Evolutionary conservation across 2,113 vertebrate genomes (phyloP).

Genomic region (Neofelis nebulosa): DNA sequence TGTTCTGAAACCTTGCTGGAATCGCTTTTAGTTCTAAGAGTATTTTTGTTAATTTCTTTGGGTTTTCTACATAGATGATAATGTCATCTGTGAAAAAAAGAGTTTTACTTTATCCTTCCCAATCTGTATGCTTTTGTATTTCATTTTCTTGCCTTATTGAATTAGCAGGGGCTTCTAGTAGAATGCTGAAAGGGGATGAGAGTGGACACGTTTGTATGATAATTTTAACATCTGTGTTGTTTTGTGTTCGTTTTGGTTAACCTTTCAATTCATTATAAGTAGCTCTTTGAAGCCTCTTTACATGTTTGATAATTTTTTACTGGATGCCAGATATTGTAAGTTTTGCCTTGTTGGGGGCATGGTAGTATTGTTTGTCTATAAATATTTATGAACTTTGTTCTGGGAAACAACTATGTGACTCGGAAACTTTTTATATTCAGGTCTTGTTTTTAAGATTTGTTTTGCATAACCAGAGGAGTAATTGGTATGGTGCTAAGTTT

Average conservation of each 20-base stretch:
- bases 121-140: neutral
- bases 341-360: neutral
- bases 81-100: neutral
- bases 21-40: neutral
- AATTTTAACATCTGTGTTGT: neutral
- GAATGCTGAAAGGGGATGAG: neutral
- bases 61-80: neutral
- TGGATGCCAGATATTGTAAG: neutral
- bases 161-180: neutral
- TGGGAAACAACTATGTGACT: neutral
- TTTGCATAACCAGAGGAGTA: neutral
- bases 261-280: neutral
- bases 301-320: neutral
- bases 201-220: neutral
- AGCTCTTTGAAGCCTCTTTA: neutral
- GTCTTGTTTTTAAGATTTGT: neutral
- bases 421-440: neutral
- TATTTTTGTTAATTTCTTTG: neutral
- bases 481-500: neutral
- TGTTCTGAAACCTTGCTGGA: neutral
- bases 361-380: neutral
- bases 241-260: neutral
- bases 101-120: neutral
- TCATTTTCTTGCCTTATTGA: neutral
- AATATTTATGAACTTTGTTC: neutral